These are phyloP conservation scores for Alosa sapidissima DNA, from an alignment of 2,797 vertebrate genomes.

Conservation along the genomic window DNA sequence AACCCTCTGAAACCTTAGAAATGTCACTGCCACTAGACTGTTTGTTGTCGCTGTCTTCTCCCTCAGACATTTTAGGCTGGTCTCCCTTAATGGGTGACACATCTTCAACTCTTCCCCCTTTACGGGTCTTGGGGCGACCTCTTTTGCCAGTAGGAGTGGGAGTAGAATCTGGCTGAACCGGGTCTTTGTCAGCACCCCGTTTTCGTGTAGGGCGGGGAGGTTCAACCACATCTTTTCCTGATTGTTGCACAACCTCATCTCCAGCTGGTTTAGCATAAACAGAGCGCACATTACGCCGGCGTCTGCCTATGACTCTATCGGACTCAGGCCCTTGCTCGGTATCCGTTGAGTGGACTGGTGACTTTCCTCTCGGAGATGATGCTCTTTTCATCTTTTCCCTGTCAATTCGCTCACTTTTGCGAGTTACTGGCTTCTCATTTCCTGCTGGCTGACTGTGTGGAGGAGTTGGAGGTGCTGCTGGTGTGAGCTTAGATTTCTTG, in stretches of 20 bases:
- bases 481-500: constrained; percentile 83
- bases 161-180: constrained; percentile 73
- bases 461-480: constrained; percentile 70
- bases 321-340: constrained; percentile 81
- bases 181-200: constrained; percentile 84
- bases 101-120: constrained; percentile 75
- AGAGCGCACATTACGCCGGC: constrained; percentile 92
- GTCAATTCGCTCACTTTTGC: constrained; percentile 97
- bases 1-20: constrained; percentile 82
- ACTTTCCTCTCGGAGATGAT: constrained; percentile 86
- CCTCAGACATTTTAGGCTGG: constrained; percentile 70
- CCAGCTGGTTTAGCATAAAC: constrained; percentile 91
- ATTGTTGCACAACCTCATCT: constrained; percentile 75
- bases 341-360: constrained; percentile 81
- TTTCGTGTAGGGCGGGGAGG: constrained; percentile 87
- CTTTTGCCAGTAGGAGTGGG: constrained; percentile 68
- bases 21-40: constrained; percentile 70
- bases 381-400: constrained; percentile 91
- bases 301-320: constrained; percentile 82
- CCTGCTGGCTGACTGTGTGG: constrained; percentile 64
- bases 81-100: constrained; percentile 79
- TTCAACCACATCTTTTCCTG: constrained; percentile 82
- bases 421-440: constrained; percentile 85
- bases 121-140: constrained; percentile 81
- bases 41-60: constrained; percentile 77